Evolutionary conservation across 1,140 invertebrate species (phyloP), one percentile per base, ranked within the genome.

Genomic region (Antheraea mylitta): DNA sequence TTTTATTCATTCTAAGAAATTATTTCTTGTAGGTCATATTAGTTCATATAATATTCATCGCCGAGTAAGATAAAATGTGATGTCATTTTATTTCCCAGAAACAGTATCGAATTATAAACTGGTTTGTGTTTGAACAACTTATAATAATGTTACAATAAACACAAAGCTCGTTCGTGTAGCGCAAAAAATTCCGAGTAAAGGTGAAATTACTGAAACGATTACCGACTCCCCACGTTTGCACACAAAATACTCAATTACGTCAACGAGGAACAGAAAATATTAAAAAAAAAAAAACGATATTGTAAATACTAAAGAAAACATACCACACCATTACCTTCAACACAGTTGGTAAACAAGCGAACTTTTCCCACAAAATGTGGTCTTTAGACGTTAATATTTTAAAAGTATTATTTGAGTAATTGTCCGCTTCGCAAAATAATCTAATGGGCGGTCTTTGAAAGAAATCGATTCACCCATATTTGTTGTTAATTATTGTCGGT

Each of bases 401-500:
- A 87, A 73, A 71, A 73, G 78, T 80, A 83, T 80, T 85, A 79
- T 84, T 83, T 83, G 77, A 79, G 86, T 86, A 88, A 89, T 87
- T 87, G 86, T 81, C 76, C 76, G 76, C 74, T 75, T 73, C 75
- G 79, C 84, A 78, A 79, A 83, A 78, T 84, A 84, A 82, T 79
- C 76, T 83, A 82, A 86, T 81, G 81, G 83, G 77, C 78, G 83
- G 75, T 82, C 81, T 83, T 81, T 77, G n/a, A 69, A 76, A 83
- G 87, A 87, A 87, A 89, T 89, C 87, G 85, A 90, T 91, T 88
- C 82, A 82, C 85, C 85, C 86, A 89, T 87, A 91, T 91, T 90
- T 89, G 87, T 90, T 90, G 89, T 90, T 91, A 90, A 91, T 91
- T 89, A 91, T 90, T 84, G 83, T 84, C 85, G 87, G 83, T 86